Percentiles rank a stretch among this genome's conserved stretches.
Conservation (phyloP, 2,888 invertebrate species). For the Drosophila mettleri region DNA sequence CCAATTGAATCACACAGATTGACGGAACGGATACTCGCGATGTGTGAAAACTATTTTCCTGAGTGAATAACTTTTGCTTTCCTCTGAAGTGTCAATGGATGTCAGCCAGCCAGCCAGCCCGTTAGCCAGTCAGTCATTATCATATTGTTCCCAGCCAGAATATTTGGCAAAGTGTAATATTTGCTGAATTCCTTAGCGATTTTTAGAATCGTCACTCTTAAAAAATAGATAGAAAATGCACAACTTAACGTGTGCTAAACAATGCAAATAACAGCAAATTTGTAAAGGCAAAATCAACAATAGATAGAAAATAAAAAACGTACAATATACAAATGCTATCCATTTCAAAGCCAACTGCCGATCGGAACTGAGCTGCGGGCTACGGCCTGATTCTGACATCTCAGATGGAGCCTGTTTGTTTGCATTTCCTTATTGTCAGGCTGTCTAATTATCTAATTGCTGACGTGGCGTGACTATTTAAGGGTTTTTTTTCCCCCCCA, state of each 20-base stretch:
- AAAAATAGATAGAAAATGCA: constrained; percentile 41
- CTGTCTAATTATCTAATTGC: constrained; percentile 70
- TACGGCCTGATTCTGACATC: constrained; percentile 19
- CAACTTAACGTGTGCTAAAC: constrained; percentile 51
- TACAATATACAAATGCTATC: constrained; percentile 16
- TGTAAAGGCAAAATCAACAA: constrained; percentile 39
- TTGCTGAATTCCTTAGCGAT: constrained; percentile 42
- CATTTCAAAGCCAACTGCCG: constrained; percentile 42
- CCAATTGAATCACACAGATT: constrained; percentile 15
- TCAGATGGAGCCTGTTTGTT: constrained; percentile 53
- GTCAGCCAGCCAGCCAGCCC: constrained; percentile 2
- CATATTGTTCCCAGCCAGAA: constrained; percentile 13
- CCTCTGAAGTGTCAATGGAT: constrained; percentile 13
- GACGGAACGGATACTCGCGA: background rate
- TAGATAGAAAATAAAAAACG: constrained; percentile 14
- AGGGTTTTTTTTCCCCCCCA: constrained; percentile 50
- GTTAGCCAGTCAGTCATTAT: constrained; percentile 1
- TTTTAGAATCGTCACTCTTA: constrained; percentile 33
- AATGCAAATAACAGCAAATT: constrained; percentile 61
- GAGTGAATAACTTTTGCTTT: constrained; percentile 21
- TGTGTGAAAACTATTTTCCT: constrained; percentile 6
- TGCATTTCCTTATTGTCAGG: constrained; percentile 72
- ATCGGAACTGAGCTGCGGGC: constrained; percentile 10
- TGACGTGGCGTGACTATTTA: constrained; percentile 63
- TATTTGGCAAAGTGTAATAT: constrained; percentile 48